These are phyloP conservation scores for Botia kubotai DNA, from an alignment of 2,797 vertebrate genomes.

Conservation along the genomic window DNA sequence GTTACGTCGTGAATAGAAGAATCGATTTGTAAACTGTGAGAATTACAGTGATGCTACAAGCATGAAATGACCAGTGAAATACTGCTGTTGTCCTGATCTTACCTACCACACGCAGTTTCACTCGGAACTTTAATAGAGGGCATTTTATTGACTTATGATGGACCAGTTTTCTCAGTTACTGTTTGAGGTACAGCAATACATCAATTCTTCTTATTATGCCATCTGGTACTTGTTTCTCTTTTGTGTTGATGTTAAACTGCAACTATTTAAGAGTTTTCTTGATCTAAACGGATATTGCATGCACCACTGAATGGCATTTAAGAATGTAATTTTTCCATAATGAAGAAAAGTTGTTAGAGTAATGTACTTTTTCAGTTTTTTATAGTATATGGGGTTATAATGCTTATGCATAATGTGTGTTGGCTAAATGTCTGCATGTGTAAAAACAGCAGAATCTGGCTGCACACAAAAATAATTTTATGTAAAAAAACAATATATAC, in stretches of 20 bases:
- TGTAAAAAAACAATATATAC: neutral
- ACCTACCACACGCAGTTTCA: neutral
- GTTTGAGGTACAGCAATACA: conserved; percentile 18
- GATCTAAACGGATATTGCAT: neutral
- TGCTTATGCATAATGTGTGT: neutral
- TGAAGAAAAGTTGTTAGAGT: neutral
- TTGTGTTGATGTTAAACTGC: neutral
- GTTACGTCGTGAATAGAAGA: neutral
- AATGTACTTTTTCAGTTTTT: neutral
- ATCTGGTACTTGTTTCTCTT: conserved; percentile 3
- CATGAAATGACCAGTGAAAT: conserved; percentile 12
- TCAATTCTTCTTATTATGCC: conserved; percentile 6
- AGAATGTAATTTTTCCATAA: neutral
- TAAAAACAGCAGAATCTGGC: neutral
- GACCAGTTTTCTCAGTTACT: conserved; percentile 7
- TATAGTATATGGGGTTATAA: neutral
- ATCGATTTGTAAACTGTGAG: neutral
- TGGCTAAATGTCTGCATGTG: neutral
- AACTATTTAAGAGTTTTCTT: neutral
- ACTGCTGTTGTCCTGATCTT: conserved; percentile 5
- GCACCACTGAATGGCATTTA: neutral
- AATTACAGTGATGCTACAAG: neutral
- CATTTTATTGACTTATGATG: conserved; percentile 18
- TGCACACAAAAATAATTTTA: neutral
- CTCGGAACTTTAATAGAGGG: conserved; percentile 20